Conservation (phyloP, 2,888 invertebrate genomes). For the Mamestra brassicae region DNA sequence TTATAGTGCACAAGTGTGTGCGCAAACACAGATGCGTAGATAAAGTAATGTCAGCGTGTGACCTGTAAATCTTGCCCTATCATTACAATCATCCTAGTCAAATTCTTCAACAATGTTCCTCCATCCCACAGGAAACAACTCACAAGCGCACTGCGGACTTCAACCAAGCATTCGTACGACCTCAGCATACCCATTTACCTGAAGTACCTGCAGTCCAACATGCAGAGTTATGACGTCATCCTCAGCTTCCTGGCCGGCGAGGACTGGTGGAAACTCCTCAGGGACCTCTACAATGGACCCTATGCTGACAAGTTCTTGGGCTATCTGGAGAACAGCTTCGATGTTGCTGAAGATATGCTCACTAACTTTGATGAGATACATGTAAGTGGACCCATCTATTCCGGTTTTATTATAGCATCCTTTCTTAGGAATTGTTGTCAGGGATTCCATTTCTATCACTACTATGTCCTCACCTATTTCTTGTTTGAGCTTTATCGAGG, state of each 20-base stretch:
- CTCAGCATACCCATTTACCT: conserved; percentile 82
- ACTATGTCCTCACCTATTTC: too few species aligned
- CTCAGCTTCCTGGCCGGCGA: conserved; percentile 81
- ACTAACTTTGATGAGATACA: conserved; percentile 84
- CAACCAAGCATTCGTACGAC: conserved; percentile 82
- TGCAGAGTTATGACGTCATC: conserved; percentile 80
- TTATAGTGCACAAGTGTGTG: too few species aligned
- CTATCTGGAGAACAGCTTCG: conserved; percentile 79
- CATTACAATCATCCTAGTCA: neutral
- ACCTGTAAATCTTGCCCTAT: neutral
- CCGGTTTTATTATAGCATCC: neutral
- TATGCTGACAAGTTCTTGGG: conserved; percentile 78
- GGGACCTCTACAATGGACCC: conserved; percentile 78
- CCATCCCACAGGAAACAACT: conserved; percentile 77
- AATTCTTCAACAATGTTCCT: neutral
- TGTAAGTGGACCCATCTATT: conserved; percentile 66
- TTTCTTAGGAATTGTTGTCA: neutral
- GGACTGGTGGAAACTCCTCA: conserved; percentile 84
- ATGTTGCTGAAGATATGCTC: conserved; percentile 80
- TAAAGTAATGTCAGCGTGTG: neutral
- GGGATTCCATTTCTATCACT: too few species aligned
- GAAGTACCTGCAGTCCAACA: conserved; percentile 82
- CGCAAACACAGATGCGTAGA: too few species aligned
- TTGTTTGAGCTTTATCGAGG: too few species aligned
- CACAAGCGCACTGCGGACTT: conserved; percentile 72